Evolutionary conservation across 2,888 invertebrate genomes (phyloP).

Genomic region (Chelonus formosanus): DNA sequence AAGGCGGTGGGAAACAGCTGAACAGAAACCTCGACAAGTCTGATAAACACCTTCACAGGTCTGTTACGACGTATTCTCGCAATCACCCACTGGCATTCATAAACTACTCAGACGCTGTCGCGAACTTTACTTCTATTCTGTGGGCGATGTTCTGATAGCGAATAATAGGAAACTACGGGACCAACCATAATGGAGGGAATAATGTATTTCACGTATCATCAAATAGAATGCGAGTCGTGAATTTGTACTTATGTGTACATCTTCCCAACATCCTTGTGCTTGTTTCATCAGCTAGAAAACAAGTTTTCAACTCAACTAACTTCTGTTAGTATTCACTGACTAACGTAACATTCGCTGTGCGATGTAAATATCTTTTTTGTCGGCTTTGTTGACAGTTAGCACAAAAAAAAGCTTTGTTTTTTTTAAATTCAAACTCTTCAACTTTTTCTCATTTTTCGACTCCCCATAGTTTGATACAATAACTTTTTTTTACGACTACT

Average conservation of each 20-base stretch:
- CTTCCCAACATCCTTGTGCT: too few relatives aligned
- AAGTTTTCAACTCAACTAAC: too few relatives aligned
- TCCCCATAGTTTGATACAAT: too few relatives aligned
- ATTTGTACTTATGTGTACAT: slow-evolving; percentile 17
- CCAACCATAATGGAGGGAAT: slow-evolving; percentile 30
- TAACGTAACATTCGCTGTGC: too few relatives aligned
- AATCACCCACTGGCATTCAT: slow-evolving; percentile 48
- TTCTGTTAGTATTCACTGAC: too few relatives aligned
- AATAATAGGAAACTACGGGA: slow-evolving; percentile 46
- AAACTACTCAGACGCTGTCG: slow-evolving; percentile 53
- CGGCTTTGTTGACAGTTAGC: too few relatives aligned
- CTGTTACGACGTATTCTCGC: slow-evolving; percentile 29
- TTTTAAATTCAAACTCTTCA: too few relatives aligned
- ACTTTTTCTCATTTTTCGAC: too few relatives aligned
- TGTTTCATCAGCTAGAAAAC: too few relatives aligned
- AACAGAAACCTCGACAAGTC: slow-evolving; percentile 30
- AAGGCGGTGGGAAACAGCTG: slow-evolving; percentile 30
- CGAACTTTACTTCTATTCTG: slow-evolving; percentile 47
- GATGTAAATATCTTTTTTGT: too few relatives aligned
- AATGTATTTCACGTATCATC: slow-evolving; percentile 30
- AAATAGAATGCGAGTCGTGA: slow-evolving; percentile 11
- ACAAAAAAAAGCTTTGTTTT: too few relatives aligned
- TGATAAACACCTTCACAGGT: slow-evolving; percentile 43
- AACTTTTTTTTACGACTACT: too few relatives aligned
- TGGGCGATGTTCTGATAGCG: slow-evolving; percentile 48